Evolutionary conservation across 2,113 vertebrate species (phyloP).

Genomic region (Raphicerus campestris): DNA sequence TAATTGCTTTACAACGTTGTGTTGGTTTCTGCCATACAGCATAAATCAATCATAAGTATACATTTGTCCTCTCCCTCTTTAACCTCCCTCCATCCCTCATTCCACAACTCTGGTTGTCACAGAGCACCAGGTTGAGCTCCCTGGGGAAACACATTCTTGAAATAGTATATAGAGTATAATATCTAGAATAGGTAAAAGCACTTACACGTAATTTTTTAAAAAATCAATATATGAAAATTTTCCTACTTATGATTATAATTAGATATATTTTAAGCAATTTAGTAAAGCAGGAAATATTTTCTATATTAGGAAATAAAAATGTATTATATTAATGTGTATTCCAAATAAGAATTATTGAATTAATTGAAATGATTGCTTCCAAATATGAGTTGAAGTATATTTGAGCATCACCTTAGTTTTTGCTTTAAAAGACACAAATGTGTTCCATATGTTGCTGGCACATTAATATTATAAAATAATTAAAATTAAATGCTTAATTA

Average conservation of each 20-base stretch:
- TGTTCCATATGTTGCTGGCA: neutral
- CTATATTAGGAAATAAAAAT: neutral
- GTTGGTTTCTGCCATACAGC: neutral
- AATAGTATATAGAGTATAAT: neutral
- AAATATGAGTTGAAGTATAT: neutral
- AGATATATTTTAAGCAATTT: neutral
- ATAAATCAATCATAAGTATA: neutral
- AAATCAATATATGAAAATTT: neutral
- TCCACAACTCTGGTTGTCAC: neutral
- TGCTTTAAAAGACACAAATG: neutral
- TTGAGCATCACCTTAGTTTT: neutral
- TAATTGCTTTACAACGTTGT: neutral
- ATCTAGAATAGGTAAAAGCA: neutral
- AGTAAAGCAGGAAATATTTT: neutral
- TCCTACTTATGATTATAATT: neutral
- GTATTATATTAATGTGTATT: neutral
- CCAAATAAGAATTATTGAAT: neutral
- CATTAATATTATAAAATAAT: slow-evolving; percentile 1
- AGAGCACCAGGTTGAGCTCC: neutral
- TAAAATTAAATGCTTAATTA: neutral
- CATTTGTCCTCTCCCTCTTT: neutral
- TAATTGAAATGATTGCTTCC: neutral
- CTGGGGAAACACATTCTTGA: neutral
- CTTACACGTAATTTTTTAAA: neutral
- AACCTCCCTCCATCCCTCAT: neutral